Percentiles rank a stretch among this genome's conserved stretches.
Conservation (phyloP, 2,113 vertebrate species). For the Dipodomys spectabilis region DNA sequence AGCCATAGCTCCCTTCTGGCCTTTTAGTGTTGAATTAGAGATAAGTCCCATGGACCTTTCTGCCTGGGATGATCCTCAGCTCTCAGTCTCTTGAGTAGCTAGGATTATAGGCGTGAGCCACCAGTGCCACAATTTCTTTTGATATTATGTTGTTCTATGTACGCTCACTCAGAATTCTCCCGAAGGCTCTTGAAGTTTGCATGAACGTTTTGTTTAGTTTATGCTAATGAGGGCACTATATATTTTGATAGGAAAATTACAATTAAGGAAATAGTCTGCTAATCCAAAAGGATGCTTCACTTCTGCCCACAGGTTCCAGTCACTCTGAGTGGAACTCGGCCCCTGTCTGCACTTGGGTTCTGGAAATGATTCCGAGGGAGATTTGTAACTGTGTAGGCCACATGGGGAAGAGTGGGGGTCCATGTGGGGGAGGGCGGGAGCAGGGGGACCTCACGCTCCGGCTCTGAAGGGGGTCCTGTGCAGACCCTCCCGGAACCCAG, state of each 20-base stretch:
- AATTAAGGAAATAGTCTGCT: background rate
- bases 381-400: too few relatives aligned
- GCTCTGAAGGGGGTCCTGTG: too few relatives aligned
- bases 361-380: background rate
- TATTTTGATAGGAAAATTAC: background rate
- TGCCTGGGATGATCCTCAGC: too few relatives aligned
- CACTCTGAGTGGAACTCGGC: background rate
- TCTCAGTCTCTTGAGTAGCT: too few relatives aligned
- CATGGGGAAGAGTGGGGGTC: too few relatives aligned
- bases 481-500: too few relatives aligned
- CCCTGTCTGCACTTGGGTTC: background rate
- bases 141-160: background rate
- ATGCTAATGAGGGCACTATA: background rate
- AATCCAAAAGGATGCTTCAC: background rate
- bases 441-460: too few relatives aligned
- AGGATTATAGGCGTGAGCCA: too few relatives aligned
- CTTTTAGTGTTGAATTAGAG: too few relatives aligned
- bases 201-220: conserved; percentile 18
- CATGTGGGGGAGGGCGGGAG: too few relatives aligned
- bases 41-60: too few relatives aligned
- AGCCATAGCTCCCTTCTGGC: too few relatives aligned
- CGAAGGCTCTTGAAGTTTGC: conserved; percentile 12
- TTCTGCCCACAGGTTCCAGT: background rate
- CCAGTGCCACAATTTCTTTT: background rate
- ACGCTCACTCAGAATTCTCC: background rate